Percentiles rank a stretch among this genome's conserved stretches.
Conservation (phyloP, 2,113 vertebrate species). For the Noturus placidus region DNA sequence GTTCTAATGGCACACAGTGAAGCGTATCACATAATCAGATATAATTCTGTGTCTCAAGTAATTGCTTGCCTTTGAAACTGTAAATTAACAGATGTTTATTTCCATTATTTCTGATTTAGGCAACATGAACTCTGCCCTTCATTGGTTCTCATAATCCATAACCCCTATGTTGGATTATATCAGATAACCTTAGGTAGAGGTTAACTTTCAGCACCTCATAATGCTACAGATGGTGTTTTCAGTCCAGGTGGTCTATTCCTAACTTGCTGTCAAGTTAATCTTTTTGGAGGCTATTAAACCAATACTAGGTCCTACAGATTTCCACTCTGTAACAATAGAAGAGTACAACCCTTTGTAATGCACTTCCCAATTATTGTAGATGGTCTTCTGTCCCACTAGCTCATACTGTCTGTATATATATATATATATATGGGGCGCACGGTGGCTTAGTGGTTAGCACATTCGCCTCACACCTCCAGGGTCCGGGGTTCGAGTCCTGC, state of each 20-base stretch:
- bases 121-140: not conserved
- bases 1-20: not conserved
- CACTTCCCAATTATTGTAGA: not conserved
- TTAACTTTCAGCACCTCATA: slow-evolving; percentile 10
- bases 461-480: too few species aligned
- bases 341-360: not conserved
- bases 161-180: not conserved
- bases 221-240: not conserved
- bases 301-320: not conserved
- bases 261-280: not conserved
- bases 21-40: not conserved
- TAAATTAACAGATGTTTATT: not conserved
- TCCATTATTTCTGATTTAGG: not conserved
- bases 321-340: not conserved
- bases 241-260: not conserved
- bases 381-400: not conserved
- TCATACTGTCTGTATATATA: not conserved
- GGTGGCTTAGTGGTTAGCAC: too few species aligned
- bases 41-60: not conserved
- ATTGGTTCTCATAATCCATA: not conserved
- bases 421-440: too few species aligned
- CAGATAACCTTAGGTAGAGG: not conserved
- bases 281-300: not conserved
- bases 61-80: not conserved
- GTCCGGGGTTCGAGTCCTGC: too few species aligned